phyloP scores from a whole-genome alignment of 2,113 vertebrate species.

The Athene cunicularia region DNA sequence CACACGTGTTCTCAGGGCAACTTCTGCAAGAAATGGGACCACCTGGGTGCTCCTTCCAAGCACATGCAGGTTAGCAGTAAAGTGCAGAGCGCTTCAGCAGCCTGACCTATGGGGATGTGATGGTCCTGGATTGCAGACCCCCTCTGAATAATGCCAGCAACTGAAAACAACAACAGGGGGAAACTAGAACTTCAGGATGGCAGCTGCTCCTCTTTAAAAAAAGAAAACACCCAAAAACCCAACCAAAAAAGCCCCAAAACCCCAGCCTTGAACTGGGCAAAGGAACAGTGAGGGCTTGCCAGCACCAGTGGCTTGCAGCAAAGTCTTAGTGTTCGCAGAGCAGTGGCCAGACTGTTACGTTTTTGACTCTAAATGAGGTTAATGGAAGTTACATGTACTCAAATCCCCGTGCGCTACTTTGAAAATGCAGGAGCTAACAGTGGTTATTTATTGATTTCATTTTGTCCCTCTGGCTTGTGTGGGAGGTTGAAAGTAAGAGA shows the following conservation, averaged over 20 bases:
- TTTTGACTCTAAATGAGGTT: constrained; percentile 33
- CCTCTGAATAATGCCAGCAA: not conserved
- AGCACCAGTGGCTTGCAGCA: not conserved
- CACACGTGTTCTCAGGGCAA: not conserved
- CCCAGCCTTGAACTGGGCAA: not conserved
- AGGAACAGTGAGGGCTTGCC: not conserved
- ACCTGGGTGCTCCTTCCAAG: not conserved
- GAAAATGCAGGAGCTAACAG: constrained; percentile 42
- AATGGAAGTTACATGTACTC: constrained; percentile 41
- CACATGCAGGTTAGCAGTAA: accelerated
- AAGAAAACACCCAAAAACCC: not conserved
- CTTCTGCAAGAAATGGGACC: not conserved
- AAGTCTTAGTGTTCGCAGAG: not conserved
- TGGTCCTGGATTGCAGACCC: not conserved
- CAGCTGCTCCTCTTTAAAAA: not conserved
- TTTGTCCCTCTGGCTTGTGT: not conserved
- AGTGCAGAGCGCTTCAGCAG: accelerated
- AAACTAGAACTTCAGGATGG: not conserved
- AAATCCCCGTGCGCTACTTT: not conserved
- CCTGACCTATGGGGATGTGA: not conserved
- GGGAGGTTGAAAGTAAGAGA: constrained; percentile 11
- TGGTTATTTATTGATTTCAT: constrained; percentile 56
- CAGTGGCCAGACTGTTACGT: not conserved
- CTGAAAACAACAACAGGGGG: not conserved
- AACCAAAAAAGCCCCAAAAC: not conserved